Evolutionary conservation across 2,797 vertebrate species (phyloP).

Genomic region (Fratercula arctica): DNA sequence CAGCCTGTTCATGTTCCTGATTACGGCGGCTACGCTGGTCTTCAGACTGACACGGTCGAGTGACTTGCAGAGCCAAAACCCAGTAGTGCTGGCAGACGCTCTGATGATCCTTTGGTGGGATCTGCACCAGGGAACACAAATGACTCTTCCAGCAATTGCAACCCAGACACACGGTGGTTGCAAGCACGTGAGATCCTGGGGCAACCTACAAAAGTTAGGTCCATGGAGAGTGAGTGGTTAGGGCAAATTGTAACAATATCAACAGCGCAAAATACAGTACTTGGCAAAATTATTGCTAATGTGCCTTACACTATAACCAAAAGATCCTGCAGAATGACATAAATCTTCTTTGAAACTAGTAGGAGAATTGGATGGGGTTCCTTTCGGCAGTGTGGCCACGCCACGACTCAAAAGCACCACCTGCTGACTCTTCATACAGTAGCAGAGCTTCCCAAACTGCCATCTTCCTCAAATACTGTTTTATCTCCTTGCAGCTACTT

Average conservation of each 20-base stretch:
- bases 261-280: not conserved
- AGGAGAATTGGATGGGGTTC: not conserved
- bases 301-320: not conserved
- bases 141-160: not conserved
- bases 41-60: not conserved
- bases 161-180: not conserved
- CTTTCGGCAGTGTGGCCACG: not conserved
- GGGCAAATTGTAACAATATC: not conserved
- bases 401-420: constrained; percentile 29
- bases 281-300: not conserved
- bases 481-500: not conserved
- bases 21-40: not conserved
- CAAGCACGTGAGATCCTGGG: not conserved
- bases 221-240: not conserved
- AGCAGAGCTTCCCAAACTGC: not conserved
- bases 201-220: not conserved
- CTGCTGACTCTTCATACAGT: not conserved
- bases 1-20: not conserved
- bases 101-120: not conserved
- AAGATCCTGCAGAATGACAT: not conserved
- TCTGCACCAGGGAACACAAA: not conserved
- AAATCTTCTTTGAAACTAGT: not conserved
- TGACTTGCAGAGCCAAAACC: not conserved
- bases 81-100: not conserved
- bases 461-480: not conserved